Conservation (phyloP, 2,113 vertebrate genomes). For the Eolophus roseicapilla region DNA sequence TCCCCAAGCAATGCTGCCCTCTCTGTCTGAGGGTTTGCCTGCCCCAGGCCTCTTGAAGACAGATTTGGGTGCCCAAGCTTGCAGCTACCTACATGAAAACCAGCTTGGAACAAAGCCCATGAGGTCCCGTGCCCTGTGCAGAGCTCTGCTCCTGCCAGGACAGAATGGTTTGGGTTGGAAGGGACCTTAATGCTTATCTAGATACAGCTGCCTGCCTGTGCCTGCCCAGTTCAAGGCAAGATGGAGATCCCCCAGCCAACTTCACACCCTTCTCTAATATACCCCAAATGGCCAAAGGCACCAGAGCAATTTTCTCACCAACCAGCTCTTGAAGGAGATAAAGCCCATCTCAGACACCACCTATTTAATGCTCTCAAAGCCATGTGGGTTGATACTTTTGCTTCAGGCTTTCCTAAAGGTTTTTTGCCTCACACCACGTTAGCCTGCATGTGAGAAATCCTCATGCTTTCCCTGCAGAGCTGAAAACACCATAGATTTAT, state of each 20-base stretch:
- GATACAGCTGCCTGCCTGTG: not conserved
- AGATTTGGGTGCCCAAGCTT: not conserved
- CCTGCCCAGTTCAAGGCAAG: rapidly evolving
- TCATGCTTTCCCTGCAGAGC: not conserved
- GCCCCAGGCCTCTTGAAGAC: not conserved
- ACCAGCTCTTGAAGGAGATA: not conserved
- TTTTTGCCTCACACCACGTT: not conserved
- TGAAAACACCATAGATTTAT: not conserved
- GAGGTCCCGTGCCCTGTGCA: not conserved
- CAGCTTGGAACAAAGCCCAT: not conserved
- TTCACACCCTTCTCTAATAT: not conserved
- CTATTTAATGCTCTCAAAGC: not conserved
- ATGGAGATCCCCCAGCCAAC: not conserved
- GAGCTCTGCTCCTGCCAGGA: not conserved
- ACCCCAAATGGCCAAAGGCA: not conserved
- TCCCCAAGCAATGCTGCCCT: not conserved
- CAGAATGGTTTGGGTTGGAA: not conserved
- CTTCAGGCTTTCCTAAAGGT: not conserved
- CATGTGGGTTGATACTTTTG: not conserved
- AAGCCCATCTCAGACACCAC: not conserved
- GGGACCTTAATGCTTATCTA: not conserved
- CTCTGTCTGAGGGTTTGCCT: not conserved
- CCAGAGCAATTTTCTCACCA: not conserved
- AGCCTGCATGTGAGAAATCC: not conserved
- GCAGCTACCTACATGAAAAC: not conserved